Base-by-base conservation (phyloP, 2,888 invertebrate species). In the Drosophila neotestacea region DNA sequence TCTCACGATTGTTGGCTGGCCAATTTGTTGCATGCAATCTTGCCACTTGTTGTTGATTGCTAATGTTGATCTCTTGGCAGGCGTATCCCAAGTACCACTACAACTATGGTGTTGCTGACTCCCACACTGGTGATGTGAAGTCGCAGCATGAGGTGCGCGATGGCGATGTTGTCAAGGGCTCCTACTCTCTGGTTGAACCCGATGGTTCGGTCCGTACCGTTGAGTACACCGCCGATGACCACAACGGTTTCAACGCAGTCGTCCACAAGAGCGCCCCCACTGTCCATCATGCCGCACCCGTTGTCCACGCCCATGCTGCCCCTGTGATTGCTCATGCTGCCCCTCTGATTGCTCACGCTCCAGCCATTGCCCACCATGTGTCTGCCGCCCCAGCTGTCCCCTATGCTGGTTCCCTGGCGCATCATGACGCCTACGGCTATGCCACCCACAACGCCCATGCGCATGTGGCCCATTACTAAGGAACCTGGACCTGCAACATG, bases 181-280 rank as follows among this genome's bases (percentile, higher is more conserved):
- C 93, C 71, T 93, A 93, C 90, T 93, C 93, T 44, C 88, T 93
- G 76, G 93, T 93, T 50, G 93, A 93, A 85, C 92, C 93, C 68
- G 93, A 93, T 66, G 93, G 93, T 89, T 93, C 93, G 61, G 93
- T 93, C 74, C 92, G 93, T 70, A 93, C 93, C 70, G 93, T 93
- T 52, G 93, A 93, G 77, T 93, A 93, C 74, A 92, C 92, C 75
- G 93, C 93, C 67, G 93, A 93, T 87, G 93, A 93, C 50, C 92
- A 92, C 81, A 92, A 92, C 52, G 93, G 93, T 27, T 93, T 93
- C 90, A 93, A 93, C 62, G 93, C 93, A n/a, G 92, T 93, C 61
- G 93, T 93, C 47, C 91, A 92, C 70, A 93, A 93, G 88, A 91
- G 85, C 60, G 93, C 91, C 22, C 92, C 93, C 70, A 90, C 91